Base-by-base conservation (phyloP, 2,797 vertebrate species). In the Gastrophryne carolinensis region DNA sequence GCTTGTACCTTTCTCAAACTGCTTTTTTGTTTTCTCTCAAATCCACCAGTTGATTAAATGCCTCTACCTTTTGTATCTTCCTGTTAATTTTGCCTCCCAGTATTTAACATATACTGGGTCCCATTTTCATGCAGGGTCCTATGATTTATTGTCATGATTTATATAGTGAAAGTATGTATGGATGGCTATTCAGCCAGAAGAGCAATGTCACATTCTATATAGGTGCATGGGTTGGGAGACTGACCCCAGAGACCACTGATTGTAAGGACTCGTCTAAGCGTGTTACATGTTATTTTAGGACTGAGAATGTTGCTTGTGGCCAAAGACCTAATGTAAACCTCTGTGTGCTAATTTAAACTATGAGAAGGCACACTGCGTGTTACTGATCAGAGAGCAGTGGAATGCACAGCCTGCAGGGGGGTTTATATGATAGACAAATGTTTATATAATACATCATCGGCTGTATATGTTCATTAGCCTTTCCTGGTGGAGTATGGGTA, bases 221-320 rank as follows among this genome's bases (percentile, higher is more conserved):
- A 44, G 30, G 24, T 27, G 13, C 11, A 13, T 2, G 13, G 5
- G 50, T 5, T 24, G 23, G 63, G 44, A 66, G 63, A 35, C 64
- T 44, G 37, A 49, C 41, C 53, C 49, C 52, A n/a, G 41, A n/a
- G 3, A 37, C 49, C 41, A n/a, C 41, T 26, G 52, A 15, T 17
- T 61, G 64, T 68, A 32, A 50, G 30, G 50, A 24, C 52, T 26
- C 64, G 23, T 1, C 30, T 64, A 75, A 50, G 65, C 73, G 29
- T 62, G 44, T 19, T 23, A 21, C 17, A 6, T 75, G 65, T 75
- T 75, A 24, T 39, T 61, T 69, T 44, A 75, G 41, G 17, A 2
- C 44, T 53, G 34, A 75, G 29, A 67, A 67, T 30, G 52, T 29
- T 61, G 56, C 69, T 65, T 69, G 47, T 47, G 30, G 56, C 44